phyloP scores from a whole-genome alignment of 2,888 invertebrate species.

The Tetragonula carbonaria region DNA sequence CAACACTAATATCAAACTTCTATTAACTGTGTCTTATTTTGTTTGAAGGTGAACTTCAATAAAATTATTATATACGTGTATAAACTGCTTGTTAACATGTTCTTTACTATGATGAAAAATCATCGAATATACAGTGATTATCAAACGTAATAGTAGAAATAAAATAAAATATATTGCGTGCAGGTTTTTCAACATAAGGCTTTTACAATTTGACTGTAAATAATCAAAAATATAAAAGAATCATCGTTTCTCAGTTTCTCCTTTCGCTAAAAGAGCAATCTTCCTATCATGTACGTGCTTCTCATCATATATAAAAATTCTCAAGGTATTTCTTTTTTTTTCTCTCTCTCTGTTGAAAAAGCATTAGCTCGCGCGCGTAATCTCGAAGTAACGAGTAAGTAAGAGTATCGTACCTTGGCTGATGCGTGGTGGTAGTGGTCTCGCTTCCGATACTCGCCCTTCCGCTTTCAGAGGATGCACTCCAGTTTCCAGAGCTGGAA shows the following conservation, averaged over 20 bases:
- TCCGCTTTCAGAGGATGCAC: constrained; percentile 95
- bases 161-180: too few species aligned
- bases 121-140: too few species aligned
- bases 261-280: not conserved
- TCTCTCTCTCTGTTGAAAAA: not conserved
- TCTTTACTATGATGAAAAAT: too few species aligned
- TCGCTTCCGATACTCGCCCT: constrained; percentile 94
- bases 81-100: too few species aligned
- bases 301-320: not conserved
- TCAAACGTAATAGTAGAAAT: too few species aligned
- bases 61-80: too few species aligned
- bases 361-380: not conserved
- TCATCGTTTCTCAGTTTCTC: not conserved
- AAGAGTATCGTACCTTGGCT: constrained; percentile 76
- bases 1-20: not conserved
- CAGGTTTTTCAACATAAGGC: too few species aligned
- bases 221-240: not conserved
- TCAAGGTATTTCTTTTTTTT: not conserved
- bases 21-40: not conserved
- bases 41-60: too few species aligned
- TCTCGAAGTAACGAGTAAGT: not conserved
- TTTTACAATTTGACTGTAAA: not conserved
- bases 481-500: constrained; percentile 97
- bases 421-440: constrained; percentile 88
- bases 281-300: not conserved